phyloP scores from a whole-genome alignment of 2,113 vertebrate genomes.

The Excalfactoria chinensis region DNA sequence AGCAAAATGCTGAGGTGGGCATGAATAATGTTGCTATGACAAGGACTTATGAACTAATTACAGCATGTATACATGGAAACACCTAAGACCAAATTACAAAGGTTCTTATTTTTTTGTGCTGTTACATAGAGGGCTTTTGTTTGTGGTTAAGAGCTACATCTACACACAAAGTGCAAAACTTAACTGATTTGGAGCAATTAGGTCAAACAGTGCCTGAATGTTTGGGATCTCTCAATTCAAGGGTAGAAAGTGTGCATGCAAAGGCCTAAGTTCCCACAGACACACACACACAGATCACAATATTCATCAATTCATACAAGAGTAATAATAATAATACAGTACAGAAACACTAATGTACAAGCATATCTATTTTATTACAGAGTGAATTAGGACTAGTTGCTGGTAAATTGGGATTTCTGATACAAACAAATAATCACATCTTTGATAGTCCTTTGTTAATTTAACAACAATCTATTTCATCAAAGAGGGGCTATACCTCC shows the following conservation, averaged over 20 bases:
- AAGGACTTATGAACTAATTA: not conserved
- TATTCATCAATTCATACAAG: not conserved
- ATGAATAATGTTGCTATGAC: not conserved
- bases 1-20: not conserved
- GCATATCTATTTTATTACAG: not conserved
- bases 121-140: not conserved
- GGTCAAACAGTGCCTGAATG: not conserved
- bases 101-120: not conserved
- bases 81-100: not conserved
- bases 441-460: not conserved
- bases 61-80: not conserved
- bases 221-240: not conserved
- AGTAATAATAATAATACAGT: not conserved
- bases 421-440: not conserved
- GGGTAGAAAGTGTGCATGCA: not conserved
- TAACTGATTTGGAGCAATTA: not conserved
- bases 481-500: not conserved
- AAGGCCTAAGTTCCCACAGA: not conserved
- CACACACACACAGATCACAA: fast-evolving
- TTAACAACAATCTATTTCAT: not conserved
- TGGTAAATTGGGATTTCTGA: not conserved
- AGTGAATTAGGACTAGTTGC: not conserved
- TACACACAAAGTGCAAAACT: not conserved
- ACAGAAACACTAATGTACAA: not conserved
- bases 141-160: not conserved